A percentile compares a stretch with the other conserved stretches of the same genome.
Evolutionary conservation across 2,113 vertebrate genomes (phyloP).

Genomic region (Zosterops japonicus): DNA sequence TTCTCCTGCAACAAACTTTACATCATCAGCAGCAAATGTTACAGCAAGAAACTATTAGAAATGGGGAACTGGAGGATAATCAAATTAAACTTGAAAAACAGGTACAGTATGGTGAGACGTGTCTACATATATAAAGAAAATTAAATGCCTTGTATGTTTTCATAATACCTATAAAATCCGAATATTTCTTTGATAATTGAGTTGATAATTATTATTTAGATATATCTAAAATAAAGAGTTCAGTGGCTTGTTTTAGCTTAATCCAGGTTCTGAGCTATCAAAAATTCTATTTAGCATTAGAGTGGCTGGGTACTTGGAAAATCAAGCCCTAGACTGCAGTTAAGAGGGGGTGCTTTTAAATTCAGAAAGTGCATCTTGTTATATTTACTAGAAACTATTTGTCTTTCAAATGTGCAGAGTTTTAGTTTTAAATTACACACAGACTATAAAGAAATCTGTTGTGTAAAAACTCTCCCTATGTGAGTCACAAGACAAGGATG

Average conservation of each 20-base stretch:
- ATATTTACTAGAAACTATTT: neutral
- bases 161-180: neutral
- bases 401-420: neutral
- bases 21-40: constrained; percentile 91
- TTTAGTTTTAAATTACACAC: neutral
- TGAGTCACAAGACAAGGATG: neutral
- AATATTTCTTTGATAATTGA: neutral
- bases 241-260: neutral
- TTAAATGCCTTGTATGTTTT: neutral
- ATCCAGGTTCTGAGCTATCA: neutral
- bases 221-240: neutral
- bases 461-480: neutral
- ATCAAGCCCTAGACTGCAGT: neutral
- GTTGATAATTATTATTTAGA: neutral
- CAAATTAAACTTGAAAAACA: constrained; percentile 86
- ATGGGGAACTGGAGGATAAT: constrained; percentile 88
- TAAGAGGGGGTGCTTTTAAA: neutral
- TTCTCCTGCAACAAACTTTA: constrained; percentile 84
- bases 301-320: neutral
- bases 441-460: neutral
- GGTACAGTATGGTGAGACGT: constrained; percentile 65
- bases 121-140: neutral
- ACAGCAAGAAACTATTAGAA: constrained; percentile 83
- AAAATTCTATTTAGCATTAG: neutral
- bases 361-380: neutral